Evolutionary conservation across 1,140 invertebrate species (phyloP).

Genomic region (Drosophila rufa): DNA sequence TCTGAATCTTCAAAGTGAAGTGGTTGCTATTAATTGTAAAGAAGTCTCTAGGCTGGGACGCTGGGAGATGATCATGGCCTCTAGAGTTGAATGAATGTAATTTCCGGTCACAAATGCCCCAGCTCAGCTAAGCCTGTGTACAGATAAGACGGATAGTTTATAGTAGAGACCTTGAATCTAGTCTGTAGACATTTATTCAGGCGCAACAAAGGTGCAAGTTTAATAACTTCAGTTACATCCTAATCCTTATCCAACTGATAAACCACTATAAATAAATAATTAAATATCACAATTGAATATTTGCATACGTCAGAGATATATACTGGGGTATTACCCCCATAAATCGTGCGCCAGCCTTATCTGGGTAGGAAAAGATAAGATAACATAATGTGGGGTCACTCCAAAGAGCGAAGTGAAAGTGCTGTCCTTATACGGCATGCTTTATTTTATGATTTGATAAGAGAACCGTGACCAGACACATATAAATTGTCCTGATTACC

Average conservation of each 20-base stretch:
- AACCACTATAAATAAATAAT: not conserved
- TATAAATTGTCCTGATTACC: conserved; percentile 38
- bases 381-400: conserved; percentile 17
- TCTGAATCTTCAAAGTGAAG: conserved; percentile 47
- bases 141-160: conserved; percentile 6
- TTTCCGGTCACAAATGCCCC: conserved; percentile 21
- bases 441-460: conserved; percentile 25
- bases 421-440: conserved; percentile 12
- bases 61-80: conserved; percentile 28
- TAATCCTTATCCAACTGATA: not conserved
- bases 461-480: not conserved
- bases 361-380: conserved; percentile 19
- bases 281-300: not conserved
- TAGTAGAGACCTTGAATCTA: not conserved
- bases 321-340: conserved; percentile 14
- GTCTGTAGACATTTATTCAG: not conserved
- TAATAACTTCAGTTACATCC: not conserved
- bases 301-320: conserved; percentile 9
- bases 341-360: conserved; percentile 11
- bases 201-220: not conserved
- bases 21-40: conserved; percentile 65
- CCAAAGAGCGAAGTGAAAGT: conserved; percentile 34
- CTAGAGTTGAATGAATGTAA: conserved; percentile 15
- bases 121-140: conserved; percentile 2
- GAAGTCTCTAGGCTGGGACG: conserved; percentile 20